These are phyloP conservation scores for Anser brachyrhynchus DNA, from an alignment of 2,113 vertebrate genomes.

Conservation along the genomic window DNA sequence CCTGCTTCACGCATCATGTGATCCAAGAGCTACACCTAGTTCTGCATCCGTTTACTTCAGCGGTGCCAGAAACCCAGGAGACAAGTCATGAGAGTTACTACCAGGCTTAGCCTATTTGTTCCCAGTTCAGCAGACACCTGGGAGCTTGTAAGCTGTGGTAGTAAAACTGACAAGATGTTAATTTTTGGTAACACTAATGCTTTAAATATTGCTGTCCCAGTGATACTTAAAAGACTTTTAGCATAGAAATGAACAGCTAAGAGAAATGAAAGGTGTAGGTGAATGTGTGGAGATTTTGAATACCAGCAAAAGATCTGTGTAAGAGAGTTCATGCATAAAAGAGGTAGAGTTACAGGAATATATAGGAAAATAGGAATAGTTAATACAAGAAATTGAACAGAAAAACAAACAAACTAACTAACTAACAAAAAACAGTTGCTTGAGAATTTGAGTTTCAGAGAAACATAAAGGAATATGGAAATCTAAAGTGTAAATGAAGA, in stretches of 20 bases:
- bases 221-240: not conserved
- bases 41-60: not conserved
- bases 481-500: not conserved
- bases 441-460: not conserved
- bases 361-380: not conserved
- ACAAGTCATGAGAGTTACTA: not conserved
- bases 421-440: not conserved
- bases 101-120: not conserved
- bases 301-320: accelerated
- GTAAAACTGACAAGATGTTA: not conserved
- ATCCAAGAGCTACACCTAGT: not conserved
- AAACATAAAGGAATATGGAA: not conserved
- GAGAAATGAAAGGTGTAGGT: not conserved
- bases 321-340: not conserved
- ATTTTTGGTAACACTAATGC: not conserved
- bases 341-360: not conserved
- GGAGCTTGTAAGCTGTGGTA: not conserved
- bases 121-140: not conserved
- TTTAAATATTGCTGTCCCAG: not conserved
- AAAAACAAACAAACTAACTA: not conserved
- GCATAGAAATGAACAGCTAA: not conserved
- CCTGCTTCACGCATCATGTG: not conserved
- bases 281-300: not conserved
- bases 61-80: not conserved
- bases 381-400: not conserved